These are phyloP conservation scores for Invenusta paracnida DNA, from an alignment of 2,888 invertebrate species.

Conservation along the genomic window DNA sequence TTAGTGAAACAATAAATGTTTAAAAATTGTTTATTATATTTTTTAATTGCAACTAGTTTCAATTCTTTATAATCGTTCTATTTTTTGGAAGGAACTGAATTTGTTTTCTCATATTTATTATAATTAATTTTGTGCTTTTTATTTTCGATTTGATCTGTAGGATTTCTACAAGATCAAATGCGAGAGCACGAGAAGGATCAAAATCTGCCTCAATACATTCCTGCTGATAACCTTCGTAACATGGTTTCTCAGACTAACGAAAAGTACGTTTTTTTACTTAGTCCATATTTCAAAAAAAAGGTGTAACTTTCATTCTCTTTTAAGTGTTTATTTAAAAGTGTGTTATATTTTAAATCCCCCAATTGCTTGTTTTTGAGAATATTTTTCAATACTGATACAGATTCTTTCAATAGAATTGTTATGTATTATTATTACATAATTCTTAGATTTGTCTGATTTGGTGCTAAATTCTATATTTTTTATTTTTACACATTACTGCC, in stretches of 20 bases:
- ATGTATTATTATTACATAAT: no score
- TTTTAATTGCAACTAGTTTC: no score
- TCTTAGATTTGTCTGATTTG: background rate
- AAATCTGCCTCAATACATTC: background rate
- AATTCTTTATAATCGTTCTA: no score
- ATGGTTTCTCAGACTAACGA: background rate
- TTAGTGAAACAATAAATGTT: no score
- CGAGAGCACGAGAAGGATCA: background rate
- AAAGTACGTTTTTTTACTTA: background rate
- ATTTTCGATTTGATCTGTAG: background rate
- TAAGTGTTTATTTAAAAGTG: no score
- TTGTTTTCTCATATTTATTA: background rate
- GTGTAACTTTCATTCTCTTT: background rate
- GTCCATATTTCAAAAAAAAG: background rate
- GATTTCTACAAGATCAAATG: background rate
- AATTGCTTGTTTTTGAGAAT: background rate
- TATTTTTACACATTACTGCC: no score
- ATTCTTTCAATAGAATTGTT: no score
- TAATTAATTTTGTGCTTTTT: background rate
- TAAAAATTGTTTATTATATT: no score
- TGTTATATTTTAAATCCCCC: no score
- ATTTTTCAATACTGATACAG: no score
- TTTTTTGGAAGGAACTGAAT: no score
- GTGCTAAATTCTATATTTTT: no score
- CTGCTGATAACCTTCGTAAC: background rate